Base-by-base conservation (phyloP, 2,113 vertebrate species). In the Motacilla alba region DNA sequence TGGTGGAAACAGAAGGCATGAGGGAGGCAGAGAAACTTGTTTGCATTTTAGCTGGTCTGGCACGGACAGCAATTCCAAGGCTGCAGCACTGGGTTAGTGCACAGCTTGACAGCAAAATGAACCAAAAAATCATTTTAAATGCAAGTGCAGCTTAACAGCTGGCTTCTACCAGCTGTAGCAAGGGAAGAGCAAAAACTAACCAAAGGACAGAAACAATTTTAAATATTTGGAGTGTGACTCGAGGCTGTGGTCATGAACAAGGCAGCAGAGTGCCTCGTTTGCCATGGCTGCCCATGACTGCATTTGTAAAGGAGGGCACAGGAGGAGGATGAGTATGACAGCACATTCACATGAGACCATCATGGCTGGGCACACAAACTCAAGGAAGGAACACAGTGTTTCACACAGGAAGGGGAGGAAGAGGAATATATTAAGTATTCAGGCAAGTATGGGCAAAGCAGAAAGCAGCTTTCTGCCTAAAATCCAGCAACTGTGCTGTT, bases 1-100 rank as follows among this genome's bases (percentile, higher is more conserved):
- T 81, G 49, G 76, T 79, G 56, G 74, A 78, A 87, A 73, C 77
- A 78, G 91, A 96, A 96, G 81, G 89, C 63, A 75, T 5, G 58
- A 92, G 43, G 68, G 83, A 89, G 66, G 73, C 62, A 33, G 56
- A 70, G 52, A 64, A 88, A 88, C 49, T 26, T 78, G 52, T 89
- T 79, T 81, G 80, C 28, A 18, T 93, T 86, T 87, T 43, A 58
- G 68, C 63, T 75, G 73, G 64, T 58, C 64, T 93, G 83, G 56
- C 76, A 76, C 9, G n/a, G 81, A 81, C 73, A 73, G 55, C 55
- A 73, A 75, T 44, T 58, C 30, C 44, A 67, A 92, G 83, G 73
- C 47, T 83, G 64, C 60, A 91, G 68, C 27, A 4, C 30, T 67
- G 56, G 59, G 30, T 46, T 58, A 67, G 33, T 13, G 47, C 28